Evolutionary conservation across 2,888 invertebrate species (phyloP).

Genomic region (Pseudococcus jackbeardsleyi): DNA sequence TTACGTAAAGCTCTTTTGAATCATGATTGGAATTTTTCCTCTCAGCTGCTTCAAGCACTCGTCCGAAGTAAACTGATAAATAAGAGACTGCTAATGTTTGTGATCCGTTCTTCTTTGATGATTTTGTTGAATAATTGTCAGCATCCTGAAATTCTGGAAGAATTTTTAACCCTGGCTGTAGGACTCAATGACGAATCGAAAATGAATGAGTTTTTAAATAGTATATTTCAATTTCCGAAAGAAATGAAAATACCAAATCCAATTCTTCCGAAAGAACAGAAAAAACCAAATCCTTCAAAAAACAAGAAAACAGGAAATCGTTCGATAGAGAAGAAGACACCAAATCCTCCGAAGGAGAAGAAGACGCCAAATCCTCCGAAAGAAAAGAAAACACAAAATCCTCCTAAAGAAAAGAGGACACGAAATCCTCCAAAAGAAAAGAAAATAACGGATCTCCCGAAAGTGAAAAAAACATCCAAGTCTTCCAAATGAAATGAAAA

Average conservation of each 20-base stretch:
- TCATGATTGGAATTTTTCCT: slow-evolving; percentile 9
- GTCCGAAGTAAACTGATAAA: background rate
- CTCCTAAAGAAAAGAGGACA: too few relatives aligned
- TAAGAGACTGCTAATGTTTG: background rate
- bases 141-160: background rate
- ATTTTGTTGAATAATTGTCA: background rate
- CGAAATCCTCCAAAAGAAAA: too few relatives aligned
- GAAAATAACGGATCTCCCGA: too few relatives aligned
- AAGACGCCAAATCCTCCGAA: too few relatives aligned
- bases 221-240: background rate
- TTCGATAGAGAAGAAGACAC: too few relatives aligned
- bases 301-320: too few relatives aligned
- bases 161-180: background rate
- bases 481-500: too few relatives aligned
- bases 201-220: background rate
- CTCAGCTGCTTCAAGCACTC: background rate
- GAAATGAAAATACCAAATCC: background rate
- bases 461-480: too few relatives aligned
- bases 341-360: too few relatives aligned
- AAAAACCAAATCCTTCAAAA: too few relatives aligned
- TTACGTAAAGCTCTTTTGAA: slow-evolving; percentile 8
- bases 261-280: too few relatives aligned
- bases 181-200: background rate
- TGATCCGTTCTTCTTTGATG: background rate
- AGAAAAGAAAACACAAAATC: too few relatives aligned